Evolutionary conservation across 1,140 invertebrate genomes (phyloP).

Genomic region (Zeugodacus cucurbitae): DNA sequence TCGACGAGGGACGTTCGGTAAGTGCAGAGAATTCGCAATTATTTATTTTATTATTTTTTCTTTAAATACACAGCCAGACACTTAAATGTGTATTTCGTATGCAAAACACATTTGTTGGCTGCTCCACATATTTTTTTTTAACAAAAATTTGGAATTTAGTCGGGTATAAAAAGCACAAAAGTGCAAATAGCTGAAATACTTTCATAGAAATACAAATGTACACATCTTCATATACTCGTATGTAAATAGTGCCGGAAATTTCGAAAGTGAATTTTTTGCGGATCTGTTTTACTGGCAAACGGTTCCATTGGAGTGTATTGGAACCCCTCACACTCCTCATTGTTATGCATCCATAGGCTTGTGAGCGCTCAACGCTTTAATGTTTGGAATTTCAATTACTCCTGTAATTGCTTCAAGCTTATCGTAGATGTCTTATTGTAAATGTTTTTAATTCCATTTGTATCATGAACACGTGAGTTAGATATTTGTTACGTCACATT

Average conservation of each 20-base stretch:
- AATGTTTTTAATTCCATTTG: neutral
- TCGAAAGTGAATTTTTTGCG: neutral
- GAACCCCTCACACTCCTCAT: neutral
- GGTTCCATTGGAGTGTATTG: neutral
- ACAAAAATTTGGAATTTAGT: neutral
- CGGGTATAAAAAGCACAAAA: neutral
- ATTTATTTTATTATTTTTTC: neutral
- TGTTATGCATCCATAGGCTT: neutral
- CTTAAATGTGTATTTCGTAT: neutral
- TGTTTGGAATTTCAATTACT: neutral
- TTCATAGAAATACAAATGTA: neutral
- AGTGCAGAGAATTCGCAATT: neutral
- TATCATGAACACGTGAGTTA: neutral
- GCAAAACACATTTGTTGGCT: neutral
- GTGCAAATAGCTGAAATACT: neutral
- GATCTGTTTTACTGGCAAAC: neutral
- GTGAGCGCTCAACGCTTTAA: neutral
- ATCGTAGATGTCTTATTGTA: neutral
- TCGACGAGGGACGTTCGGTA: slow-evolving; percentile 40
- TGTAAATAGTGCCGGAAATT: neutral
- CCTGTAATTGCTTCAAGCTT: neutral
- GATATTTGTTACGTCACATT: neutral
- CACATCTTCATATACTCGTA: neutral
- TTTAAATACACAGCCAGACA: neutral
- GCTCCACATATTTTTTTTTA: neutral